phyloP scores from a whole-genome alignment of 2,797 vertebrate genomes.

The Pipistrellus kuhlii region DNA sequence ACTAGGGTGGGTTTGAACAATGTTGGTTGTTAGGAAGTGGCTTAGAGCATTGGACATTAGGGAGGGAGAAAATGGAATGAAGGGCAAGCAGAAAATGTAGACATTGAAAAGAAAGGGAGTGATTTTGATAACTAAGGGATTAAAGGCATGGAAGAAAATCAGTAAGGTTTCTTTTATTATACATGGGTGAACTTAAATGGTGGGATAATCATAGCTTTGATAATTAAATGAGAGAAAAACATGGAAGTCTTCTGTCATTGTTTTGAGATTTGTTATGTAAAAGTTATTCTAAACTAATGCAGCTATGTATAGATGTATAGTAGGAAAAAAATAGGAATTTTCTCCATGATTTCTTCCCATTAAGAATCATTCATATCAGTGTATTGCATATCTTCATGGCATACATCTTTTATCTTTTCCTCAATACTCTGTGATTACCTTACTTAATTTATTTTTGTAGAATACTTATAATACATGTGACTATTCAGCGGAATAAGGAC shows the following conservation, averaged over 20 bases:
- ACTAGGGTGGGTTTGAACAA: background rate
- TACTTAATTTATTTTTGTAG: background rate
- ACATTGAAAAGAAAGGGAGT: background rate
- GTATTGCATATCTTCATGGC: background rate
- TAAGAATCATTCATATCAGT: background rate
- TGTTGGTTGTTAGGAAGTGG: background rate
- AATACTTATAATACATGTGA: background rate
- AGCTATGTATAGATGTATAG: background rate
- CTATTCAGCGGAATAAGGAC: background rate
- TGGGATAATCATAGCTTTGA: background rate
- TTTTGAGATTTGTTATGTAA: slow-evolving; percentile 1
- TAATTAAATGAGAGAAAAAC: background rate
- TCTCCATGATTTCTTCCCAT: background rate
- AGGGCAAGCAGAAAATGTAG: background rate
- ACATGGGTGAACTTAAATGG: background rate
- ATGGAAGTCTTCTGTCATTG: background rate
- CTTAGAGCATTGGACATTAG: background rate
- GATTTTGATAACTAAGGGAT: background rate
- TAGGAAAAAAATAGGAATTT: slow-evolving; percentile 2
- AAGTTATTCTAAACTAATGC: background rate
- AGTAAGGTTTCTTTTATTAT: background rate
- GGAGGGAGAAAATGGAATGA: background rate
- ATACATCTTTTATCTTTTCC: background rate
- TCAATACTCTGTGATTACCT: background rate
- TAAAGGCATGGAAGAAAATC: background rate